Evolutionary conservation across 1,140 invertebrate species (phyloP), one percentile per base, ranked within the genome.

Genomic region (Macrobrachium nipponense): DNA sequence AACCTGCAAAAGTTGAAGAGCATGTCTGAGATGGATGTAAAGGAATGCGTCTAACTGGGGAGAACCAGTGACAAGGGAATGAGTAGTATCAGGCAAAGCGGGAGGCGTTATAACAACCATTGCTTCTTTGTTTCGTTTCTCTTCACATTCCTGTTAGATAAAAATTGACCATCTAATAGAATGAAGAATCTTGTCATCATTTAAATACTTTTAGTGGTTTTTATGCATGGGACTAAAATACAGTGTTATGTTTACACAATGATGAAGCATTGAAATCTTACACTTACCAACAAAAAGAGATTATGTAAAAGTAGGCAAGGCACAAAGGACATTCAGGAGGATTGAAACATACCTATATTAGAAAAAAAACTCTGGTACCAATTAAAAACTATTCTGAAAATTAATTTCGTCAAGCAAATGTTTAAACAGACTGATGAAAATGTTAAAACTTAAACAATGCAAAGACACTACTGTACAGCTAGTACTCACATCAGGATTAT

Each of bases 1-100:
- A 88, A 92, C 92, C 90, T 92, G 91, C 15, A 92, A 88, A 2
- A 93, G 89, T 78, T 91, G 90, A 83, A 92, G 91, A 89, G 91
- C 92, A 89, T 92, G 91, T 23, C 89, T 89, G 18, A 93, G 90
- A 88, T 93, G 92, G 51, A 90, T 91, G 66, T 92, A 87, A 3
- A 93, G 89, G 17, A 91, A 91, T 20, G 91, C 89, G 86, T 92
- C 92, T 60, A 92, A 90, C 83, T 92, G 91, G 36, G 91, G 90
- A 87, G 90, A 91, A 51, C 91, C 91, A n/a, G 91, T 92, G 27
- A 91, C 90, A 43, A 91, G 88, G 5, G 90, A 90, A 23, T 90
- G 88, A 20, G 43, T 44, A 59, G 76, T 44, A 62, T 87, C 86
- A 18, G 86, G 81, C 17, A 83, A 36, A 27, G 62, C 51, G 58